These are phyloP conservation scores for Coenonympha glycerion DNA, from an alignment of 2,888 invertebrate genomes.

Conservation along the genomic window DNA sequence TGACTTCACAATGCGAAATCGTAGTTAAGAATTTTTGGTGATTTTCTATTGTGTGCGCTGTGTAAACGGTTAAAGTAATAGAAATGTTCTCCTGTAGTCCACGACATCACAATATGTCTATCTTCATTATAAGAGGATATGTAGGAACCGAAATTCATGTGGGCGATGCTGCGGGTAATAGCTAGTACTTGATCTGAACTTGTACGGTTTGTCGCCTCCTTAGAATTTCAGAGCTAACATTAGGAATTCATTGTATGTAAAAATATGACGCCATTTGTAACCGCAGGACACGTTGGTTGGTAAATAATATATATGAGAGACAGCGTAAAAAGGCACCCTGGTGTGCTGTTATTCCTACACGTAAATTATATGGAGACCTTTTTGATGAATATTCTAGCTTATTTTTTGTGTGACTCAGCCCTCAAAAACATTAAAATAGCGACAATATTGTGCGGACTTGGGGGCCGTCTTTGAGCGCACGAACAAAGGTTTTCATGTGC, in stretches of 20 bases:
- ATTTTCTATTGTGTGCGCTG: no score
- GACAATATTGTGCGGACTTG: not conserved
- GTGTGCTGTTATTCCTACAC: not conserved
- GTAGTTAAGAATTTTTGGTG: no score
- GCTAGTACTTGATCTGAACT: not conserved
- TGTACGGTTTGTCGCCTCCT: not conserved
- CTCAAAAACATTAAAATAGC: not conserved
- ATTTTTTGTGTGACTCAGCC: not conserved
- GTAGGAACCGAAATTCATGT: no score
- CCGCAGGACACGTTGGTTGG: slow-evolving; percentile 1
- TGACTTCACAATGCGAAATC: no score
- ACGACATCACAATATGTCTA: no score
- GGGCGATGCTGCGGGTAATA: no score
- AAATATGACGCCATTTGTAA: slow-evolving; percentile 9
- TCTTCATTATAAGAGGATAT: no score
- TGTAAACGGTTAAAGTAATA: no score
- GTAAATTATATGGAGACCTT: slow-evolving; percentile 6
- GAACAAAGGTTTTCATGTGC: no score
- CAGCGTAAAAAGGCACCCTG: not conserved
- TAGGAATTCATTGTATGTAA: slow-evolving; percentile 2
- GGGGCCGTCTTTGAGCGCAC: no score
- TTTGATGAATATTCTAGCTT: not conserved
- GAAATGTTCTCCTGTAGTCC: no score
- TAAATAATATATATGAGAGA: slow-evolving; percentile 4
- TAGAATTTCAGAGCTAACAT: not conserved